These are phyloP conservation scores for Epinotia demarniana DNA, from an alignment of 2,888 invertebrate genomes.

Conservation along the genomic window DNA sequence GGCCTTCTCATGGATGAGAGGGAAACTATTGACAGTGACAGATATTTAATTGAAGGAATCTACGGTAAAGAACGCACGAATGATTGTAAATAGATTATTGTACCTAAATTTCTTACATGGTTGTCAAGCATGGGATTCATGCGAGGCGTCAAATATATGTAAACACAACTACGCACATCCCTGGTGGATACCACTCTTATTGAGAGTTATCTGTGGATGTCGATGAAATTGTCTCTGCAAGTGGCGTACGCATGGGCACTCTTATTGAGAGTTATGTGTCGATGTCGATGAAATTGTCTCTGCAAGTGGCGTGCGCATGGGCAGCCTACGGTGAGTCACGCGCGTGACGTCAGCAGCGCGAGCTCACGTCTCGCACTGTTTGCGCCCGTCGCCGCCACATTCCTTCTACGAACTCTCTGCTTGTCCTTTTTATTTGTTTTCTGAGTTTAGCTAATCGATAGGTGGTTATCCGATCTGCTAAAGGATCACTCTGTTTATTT, in stretches of 20 bases:
- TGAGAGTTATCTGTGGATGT: too few relatives aligned
- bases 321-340: constrained; percentile 36
- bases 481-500: neutral
- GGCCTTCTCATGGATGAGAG: too few relatives aligned
- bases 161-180: too few relatives aligned
- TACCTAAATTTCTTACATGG: too few relatives aligned
- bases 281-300: neutral
- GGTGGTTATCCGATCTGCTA: neutral
- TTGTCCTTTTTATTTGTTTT: constrained; percentile 13
- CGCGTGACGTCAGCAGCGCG: constrained; percentile 30
- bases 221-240: neutral
- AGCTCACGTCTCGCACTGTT: constrained; percentile 11
- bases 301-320: neutral
- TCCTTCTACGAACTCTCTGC: constrained; percentile 26
- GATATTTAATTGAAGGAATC: too few relatives aligned
- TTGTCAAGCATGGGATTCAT: too few relatives aligned
- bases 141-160: too few relatives aligned
- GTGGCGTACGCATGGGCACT: neutral
- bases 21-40: too few relatives aligned
- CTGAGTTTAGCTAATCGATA: constrained; percentile 19
- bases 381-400: constrained; percentile 20
- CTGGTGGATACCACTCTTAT: too few relatives aligned
- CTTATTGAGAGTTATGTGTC: too few relatives aligned
- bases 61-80: too few relatives aligned
- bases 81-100: too few relatives aligned